phyloP scores from a whole-genome alignment of 1,140 invertebrate genomes.

The Hycleus phaleratus region DNA sequence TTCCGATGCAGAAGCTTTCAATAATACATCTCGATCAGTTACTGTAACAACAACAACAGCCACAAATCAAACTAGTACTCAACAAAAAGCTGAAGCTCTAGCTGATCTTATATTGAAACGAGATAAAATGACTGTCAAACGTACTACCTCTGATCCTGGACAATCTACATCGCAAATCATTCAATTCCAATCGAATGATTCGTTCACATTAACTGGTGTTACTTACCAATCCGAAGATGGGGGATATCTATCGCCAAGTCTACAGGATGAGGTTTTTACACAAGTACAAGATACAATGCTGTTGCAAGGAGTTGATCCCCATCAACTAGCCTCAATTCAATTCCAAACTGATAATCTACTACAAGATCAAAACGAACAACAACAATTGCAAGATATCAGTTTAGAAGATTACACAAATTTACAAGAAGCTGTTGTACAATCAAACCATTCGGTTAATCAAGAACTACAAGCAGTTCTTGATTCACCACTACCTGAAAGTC shows the following conservation, averaged over 20 bases:
- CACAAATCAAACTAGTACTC: constrained; percentile 1
- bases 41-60: constrained; percentile 44
- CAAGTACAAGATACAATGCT: constrained; percentile 65
- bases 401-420: constrained; percentile 54
- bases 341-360: constrained; percentile 50
- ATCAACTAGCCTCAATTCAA: constrained; percentile 51
- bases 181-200: constrained; percentile 49
- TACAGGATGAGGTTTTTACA: constrained; percentile 71
- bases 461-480: constrained; percentile 65
- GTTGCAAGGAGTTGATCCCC: constrained; percentile 54
- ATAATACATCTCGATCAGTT: constrained; percentile 48
- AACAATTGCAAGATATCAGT: constrained; percentile 59
- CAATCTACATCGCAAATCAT: constrained; percentile 48
- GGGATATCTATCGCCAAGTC: constrained; percentile 62
- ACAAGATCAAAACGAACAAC: constrained; percentile 54
- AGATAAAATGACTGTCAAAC: constrained; percentile 61
- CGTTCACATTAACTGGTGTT: constrained; percentile 54
- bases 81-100: constrained; percentile 50
- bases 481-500: constrained; percentile 65
- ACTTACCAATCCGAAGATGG: constrained; percentile 56
- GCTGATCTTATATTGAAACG: constrained; percentile 49
- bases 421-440: constrained; percentile 45
- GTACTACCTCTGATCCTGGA: constrained; percentile 54
- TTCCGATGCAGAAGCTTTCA: constrained; percentile 57
- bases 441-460: constrained; percentile 57